Percentiles rank a stretch among this genome's conserved stretches.
These are phyloP conservation scores for Orchestes rusci DNA, from an alignment of 2,888 invertebrate genomes.

Conservation along the genomic window DNA sequence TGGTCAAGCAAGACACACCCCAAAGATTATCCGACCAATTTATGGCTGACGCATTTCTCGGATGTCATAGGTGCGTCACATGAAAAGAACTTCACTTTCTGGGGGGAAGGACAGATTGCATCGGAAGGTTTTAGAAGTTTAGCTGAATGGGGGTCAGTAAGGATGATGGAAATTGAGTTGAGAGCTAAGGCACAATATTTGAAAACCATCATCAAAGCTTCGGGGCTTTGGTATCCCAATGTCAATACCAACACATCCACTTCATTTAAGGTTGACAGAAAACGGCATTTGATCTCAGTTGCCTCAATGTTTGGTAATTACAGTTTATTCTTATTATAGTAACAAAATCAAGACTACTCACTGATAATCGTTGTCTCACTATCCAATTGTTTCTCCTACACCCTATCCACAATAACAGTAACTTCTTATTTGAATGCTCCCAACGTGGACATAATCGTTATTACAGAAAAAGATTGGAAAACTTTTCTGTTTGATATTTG, in stretches of 20 bases:
- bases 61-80: slow-evolving; percentile 95
- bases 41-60: slow-evolving; percentile 93
- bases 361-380: too few species aligned
- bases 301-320: slow-evolving; percentile 74
- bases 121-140: slow-evolving; percentile 73
- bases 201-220: slow-evolving; percentile 81
- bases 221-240: slow-evolving; percentile 83
- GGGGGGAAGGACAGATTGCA: slow-evolving; percentile 83
- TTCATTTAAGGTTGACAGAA: slow-evolving; percentile 74
- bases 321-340: too few species aligned
- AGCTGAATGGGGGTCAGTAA: slow-evolving; percentile 87
- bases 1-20: slow-evolving; percentile 97
- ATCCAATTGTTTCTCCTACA: too few species aligned
- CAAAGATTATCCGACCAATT: slow-evolving; percentile 85
- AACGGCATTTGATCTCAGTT: slow-evolving; percentile 79
- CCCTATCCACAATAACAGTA: too few species aligned
- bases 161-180: slow-evolving; percentile 82
- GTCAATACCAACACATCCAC: slow-evolving; percentile 79
- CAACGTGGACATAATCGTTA: too few species aligned
- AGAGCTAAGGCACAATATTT: slow-evolving; percentile 70
- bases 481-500: too few species aligned
- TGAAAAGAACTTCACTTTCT: slow-evolving; percentile 79
- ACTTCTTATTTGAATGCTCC: too few species aligned
- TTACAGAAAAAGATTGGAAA: too few species aligned
- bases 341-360: too few species aligned